Conservation (phyloP, 2,113 vertebrate genomes). For the Gadus chalcogrammus region DNA sequence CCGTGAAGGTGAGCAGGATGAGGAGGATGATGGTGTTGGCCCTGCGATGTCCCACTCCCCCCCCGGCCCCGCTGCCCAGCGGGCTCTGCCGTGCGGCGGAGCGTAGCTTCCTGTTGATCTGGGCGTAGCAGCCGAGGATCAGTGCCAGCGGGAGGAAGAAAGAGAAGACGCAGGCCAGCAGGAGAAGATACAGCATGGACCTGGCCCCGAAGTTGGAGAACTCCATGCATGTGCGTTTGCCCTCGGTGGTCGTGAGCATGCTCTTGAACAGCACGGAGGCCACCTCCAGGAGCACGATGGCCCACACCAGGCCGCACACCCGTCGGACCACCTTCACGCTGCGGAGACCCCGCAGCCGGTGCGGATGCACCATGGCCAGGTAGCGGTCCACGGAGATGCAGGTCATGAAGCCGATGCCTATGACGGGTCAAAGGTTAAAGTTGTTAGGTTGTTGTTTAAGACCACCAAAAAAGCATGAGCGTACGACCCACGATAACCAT, state of each 20-base stretch:
- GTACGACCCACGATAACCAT: too few relatives aligned
- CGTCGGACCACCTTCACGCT: slow-evolving; percentile 58
- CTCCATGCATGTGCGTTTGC: slow-evolving; percentile 80
- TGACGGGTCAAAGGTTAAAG: too few relatives aligned
- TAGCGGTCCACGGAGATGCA: slow-evolving; percentile 82
- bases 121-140: slow-evolving; percentile 77
- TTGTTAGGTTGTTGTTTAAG: too few relatives aligned
- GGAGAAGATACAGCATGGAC: slow-evolving; percentile 68
- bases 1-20: slow-evolving; percentile 73
- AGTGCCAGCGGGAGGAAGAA: slow-evolving; percentile 75
- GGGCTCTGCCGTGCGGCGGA: slow-evolving; percentile 68
- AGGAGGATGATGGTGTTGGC: slow-evolving; percentile 76
- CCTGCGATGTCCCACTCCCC: slow-evolving; percentile 51
- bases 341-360: slow-evolving; percentile 56
- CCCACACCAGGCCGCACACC: slow-evolving; percentile 75
- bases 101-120: slow-evolving; percentile 77
- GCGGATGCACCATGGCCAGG: slow-evolving; percentile 77
- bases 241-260: slow-evolving; percentile 53
- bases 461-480: too few relatives aligned
- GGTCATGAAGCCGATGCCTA: slow-evolving; percentile 82
- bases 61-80: slow-evolving; percentile 43
- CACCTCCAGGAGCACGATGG: slow-evolving; percentile 68
- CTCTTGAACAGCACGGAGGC: slow-evolving; percentile 69
- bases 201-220: slow-evolving; percentile 71
- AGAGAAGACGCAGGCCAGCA: slow-evolving; percentile 69